These are phyloP conservation scores for Nannobrachium achirus DNA, from an alignment of 2,113 vertebrate species.

Conservation along the genomic window DNA sequence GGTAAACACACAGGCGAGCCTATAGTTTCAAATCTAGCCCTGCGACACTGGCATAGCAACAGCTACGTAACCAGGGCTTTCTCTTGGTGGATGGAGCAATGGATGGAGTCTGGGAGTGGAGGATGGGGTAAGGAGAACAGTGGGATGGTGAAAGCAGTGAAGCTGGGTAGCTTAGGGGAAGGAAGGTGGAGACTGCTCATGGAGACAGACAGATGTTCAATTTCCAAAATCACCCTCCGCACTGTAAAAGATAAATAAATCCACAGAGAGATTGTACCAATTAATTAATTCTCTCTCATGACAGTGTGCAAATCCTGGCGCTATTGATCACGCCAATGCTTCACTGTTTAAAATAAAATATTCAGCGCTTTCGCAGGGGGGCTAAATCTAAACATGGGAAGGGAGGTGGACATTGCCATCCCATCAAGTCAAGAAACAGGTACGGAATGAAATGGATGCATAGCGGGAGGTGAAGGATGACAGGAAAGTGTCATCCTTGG, in stretches of 20 bases:
- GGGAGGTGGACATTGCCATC: too few species aligned
- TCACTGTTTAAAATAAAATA: background rate
- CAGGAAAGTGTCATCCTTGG: conserved; percentile 1
- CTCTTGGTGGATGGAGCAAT: conserved; percentile 46
- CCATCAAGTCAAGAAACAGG: too few species aligned
- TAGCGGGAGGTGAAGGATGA: background rate
- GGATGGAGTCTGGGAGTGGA: conserved; percentile 38
- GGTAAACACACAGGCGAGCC: conserved; percentile 24
- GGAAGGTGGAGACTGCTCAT: conserved; percentile 5
- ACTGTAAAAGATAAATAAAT: background rate
- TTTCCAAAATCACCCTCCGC: background rate
- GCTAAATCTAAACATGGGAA: background rate
- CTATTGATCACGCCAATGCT: background rate
- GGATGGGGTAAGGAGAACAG: conserved; percentile 41
- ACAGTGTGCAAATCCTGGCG: background rate
- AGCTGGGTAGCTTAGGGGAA: conserved; percentile 21
- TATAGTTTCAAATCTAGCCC: conserved; percentile 28
- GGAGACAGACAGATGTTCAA: conserved; percentile 6
- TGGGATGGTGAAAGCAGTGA: conserved; percentile 41
- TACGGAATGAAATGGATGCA: background rate
- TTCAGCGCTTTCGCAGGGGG: background rate
- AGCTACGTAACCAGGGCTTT: conserved; percentile 56
- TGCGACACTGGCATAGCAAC: conserved; percentile 59
- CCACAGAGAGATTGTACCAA: background rate
- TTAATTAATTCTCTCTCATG: background rate